Evolutionary conservation across 2,113 vertebrate genomes (phyloP).

Genomic region (Hemibagrus wyckioides): DNA sequence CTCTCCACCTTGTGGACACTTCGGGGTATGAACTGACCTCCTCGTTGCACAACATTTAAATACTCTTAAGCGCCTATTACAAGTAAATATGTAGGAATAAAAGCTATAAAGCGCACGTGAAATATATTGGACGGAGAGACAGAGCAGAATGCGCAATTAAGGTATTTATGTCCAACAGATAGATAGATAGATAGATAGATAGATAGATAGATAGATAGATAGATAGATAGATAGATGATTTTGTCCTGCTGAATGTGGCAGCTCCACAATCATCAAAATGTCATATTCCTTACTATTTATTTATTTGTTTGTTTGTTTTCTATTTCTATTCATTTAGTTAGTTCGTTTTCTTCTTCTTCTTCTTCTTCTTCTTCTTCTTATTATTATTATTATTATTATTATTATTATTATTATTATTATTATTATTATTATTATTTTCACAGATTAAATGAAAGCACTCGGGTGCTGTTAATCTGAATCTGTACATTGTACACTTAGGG

Average conservation of each 20-base stretch:
- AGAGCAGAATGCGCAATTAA: not conserved
- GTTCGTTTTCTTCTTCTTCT: too few species aligned
- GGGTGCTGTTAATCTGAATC: not conserved
- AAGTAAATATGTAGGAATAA: not conserved
- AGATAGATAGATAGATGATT: not conserved
- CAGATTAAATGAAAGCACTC: not conserved
- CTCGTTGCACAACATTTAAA: not conserved
- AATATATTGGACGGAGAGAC: not conserved
- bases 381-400: too few species aligned
- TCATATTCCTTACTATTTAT: not conserved
- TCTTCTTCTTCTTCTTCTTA: too few species aligned
- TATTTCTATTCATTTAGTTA: not conserved
- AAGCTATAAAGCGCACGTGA: not conserved
- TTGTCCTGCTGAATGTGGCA: too few species aligned
- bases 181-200: not conserved
- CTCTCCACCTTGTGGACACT: constrained; percentile 9
- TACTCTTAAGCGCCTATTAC: not conserved
- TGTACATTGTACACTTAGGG: not conserved
- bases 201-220: not conserved
- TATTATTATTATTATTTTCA: too few species aligned
- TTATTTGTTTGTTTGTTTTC: too few species aligned
- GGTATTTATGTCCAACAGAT: not conserved
- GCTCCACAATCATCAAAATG: not conserved
- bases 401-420: too few species aligned
- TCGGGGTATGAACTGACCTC: not conserved